Evolutionary conservation across 2,888 invertebrate species (phyloP), one percentile per base, ranked within the genome.

Genomic region (Clusia tigrina): DNA sequence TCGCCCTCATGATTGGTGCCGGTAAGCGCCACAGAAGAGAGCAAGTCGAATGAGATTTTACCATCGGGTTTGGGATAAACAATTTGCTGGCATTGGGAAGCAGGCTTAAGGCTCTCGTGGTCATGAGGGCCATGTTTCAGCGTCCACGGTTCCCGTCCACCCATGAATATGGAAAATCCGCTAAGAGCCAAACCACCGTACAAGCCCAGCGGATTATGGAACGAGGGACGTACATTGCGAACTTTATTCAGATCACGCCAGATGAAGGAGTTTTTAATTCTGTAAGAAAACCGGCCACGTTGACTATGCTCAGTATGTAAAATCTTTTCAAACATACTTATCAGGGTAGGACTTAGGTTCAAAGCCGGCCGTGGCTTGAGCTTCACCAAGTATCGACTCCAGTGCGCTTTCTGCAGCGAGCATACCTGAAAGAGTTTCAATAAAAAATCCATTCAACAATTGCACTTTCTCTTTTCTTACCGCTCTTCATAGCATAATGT

Each of bases 61-160:
- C 95, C 95, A 80, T 99, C 99, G 0, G 99, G 98, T 82, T 97
- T 98, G 0, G 98, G 98, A 81, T 99, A 99, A 9, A 95, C 95
- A 25, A 99, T 98, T 1, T 91, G 92, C 66, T 87, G 88, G 75
- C 89, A 90, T 64, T 95, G 89, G 48, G 88, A 88, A 0, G 96
- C 95, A 1, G 94, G 93, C 83, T 95, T 93, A 72, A 98, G 82
- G 73, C 89, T 89, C 32, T 88, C 87, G 79, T 94, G 85, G 83
- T 99, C 98, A 89, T 81, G 69, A 42, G 93, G 92, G 80, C 92
- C 93, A 81, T 97, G 96, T 60, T 90, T 91, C 0, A 99, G 83
- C 0, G 99, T 99, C 98, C 98, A 99, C 0, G 99, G 99, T 82
- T 99, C 99, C 67, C 87, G 89, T 2, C 99, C 99, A 0, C 93